Percentiles rank a stretch among this genome's conserved stretches.
These are phyloP conservation scores for Scomber colias DNA, from an alignment of 2,113 vertebrate genomes.

Conservation along the genomic window DNA sequence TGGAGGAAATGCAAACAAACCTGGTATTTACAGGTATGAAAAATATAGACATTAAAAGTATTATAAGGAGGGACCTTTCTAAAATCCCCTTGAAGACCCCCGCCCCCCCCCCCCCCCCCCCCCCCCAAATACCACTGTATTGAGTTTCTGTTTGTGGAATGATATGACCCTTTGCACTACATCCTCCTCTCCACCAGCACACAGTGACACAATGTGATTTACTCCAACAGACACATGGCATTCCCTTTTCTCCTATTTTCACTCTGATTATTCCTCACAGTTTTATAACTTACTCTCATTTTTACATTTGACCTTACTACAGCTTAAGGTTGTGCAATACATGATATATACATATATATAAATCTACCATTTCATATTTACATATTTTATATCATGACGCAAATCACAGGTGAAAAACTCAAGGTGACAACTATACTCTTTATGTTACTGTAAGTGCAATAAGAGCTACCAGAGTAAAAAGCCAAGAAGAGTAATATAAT, in stretches of 20 bases:
- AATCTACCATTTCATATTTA: too few relatives aligned
- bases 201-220: neutral
- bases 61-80: neutral
- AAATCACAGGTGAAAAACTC: too few relatives aligned
- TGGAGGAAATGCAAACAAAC: neutral
- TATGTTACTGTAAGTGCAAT: too few relatives aligned
- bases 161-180: slow-evolving; percentile 3
- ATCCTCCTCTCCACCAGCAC: neutral
- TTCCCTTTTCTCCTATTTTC: slow-evolving; percentile 30
- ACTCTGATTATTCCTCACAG: neutral
- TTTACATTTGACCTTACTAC: neutral
- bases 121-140: neutral
- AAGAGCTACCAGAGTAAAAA: too few relatives aligned
- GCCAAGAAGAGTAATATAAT: too few relatives aligned
- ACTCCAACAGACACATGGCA: neutral
- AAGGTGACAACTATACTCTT: too few relatives aligned
- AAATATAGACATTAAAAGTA: neutral
- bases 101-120: slow-evolving; percentile 5
- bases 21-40: neutral
- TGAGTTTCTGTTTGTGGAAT: slow-evolving; percentile 22
- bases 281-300: too few relatives aligned
- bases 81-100: slow-evolving; percentile 41
- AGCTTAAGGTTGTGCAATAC: too few relatives aligned
- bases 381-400: too few relatives aligned
- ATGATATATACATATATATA: too few relatives aligned